Conservation (phyloP, 2,888 invertebrate genomes). For the Heliconius ethilla region DNA sequence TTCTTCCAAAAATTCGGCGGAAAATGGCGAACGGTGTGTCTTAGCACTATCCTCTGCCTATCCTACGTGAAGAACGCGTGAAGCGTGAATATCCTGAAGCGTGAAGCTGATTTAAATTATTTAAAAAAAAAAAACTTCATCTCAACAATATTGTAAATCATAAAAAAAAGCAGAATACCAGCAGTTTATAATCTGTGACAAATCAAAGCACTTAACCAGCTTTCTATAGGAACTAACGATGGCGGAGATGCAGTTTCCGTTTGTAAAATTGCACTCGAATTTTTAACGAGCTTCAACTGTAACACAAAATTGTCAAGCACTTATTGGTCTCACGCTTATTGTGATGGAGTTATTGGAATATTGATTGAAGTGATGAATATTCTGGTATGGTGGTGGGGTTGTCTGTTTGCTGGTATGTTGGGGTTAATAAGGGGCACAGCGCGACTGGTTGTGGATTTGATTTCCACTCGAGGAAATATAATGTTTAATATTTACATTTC, state of each 20-base stretch:
- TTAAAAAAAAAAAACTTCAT: too few relatives aligned
- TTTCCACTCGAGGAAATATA: too few relatives aligned
- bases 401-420: too few relatives aligned
- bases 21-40: too few relatives aligned
- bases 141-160: not conserved
- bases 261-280: slow-evolving; percentile 23
- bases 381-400: not conserved
- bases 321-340: slow-evolving; percentile 14
- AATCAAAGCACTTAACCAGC: slow-evolving; percentile 14
- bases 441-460: too few relatives aligned
- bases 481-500: too few relatives aligned
- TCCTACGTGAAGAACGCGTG: too few relatives aligned
- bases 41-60: too few relatives aligned
- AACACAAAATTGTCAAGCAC: slow-evolving; percentile 18
- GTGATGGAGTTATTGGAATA: slow-evolving; percentile 9
- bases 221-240: slow-evolving; percentile 26
- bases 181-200: slow-evolving; percentile 14
- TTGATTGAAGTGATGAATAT: slow-evolving; percentile 8
- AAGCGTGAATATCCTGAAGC: not conserved
- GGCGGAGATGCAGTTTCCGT: slow-evolving; percentile 20
- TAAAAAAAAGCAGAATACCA: not conserved
- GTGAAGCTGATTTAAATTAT: too few relatives aligned
- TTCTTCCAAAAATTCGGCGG: too few relatives aligned
- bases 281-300: slow-evolving; percentile 24
- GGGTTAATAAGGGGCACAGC: too few relatives aligned